Evolutionary conservation across 1,140 invertebrate genomes (phyloP), one percentile per base, ranked within the genome.

Genomic region (Cardiocondyla obscurior): DNA sequence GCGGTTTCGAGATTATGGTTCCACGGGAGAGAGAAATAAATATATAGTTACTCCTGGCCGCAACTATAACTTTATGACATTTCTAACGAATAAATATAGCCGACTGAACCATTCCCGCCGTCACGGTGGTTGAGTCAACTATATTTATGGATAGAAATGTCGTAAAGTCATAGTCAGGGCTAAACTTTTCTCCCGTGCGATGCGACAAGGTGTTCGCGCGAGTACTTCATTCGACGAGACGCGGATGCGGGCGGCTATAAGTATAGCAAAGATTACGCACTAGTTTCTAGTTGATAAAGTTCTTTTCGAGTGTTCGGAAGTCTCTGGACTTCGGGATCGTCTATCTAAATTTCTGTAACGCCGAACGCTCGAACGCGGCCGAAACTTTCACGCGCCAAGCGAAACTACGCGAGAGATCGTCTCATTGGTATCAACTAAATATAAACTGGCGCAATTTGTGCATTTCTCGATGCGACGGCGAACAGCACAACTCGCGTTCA

Each of bases 341-440:
- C 44, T 14, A 10, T 25, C 44, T 14, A 10, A 39, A 44, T 74
- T 16, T 30, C 28, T 55, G 7, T n/a, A 25, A 28, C 39, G 33
- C 36, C 51, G 19, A 77, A 16, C 30, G 19, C 30, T 74, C 44
- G 44, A 12, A 64, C 33, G 22, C 30, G 22, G 30, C 19, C 44
- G 22, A 51, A 51, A n/a, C n/a, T 14, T 39, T 36, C 10, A 30
- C 33, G 53, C 46, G 30, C 30, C 16, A n/a, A 67, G 74, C 46
- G 74, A 79, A 79, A 69, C 74, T 79, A 79, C 49, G 62, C 74
- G 62, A 67, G 62, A 67, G 74, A 79, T 79, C 67, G 62, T 79
- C 49, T 44, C 62, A 79, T 79, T 69, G 74, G 74, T 79, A 55
- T 79, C 62, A n/a, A 79, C 74, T 79, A 79, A 79, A 79, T 79